Evolutionary conservation across 2,113 vertebrate species (phyloP), one percentile per base, ranked within the genome.

Genomic region (Coptodon bakossiorum): DNA sequence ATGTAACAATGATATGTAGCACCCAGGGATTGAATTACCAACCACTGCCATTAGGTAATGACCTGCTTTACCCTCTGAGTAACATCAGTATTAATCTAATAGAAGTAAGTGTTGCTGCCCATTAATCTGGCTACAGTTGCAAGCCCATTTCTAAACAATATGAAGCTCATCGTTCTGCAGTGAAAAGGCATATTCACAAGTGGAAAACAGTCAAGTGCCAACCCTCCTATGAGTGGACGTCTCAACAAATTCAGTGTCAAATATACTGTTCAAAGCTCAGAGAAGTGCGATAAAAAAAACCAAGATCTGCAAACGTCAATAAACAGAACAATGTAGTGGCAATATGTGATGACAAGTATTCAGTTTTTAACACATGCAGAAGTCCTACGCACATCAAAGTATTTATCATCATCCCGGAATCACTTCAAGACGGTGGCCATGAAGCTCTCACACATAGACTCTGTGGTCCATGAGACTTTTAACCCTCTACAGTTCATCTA

Each of bases 371-470:
- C 61, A 68, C 34, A 38, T 68, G 61, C 61, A 13, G 34, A 0
- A 68, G 61, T 38, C 34, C 19, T 22, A 13, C 1, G 3, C 19
- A 66, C 34, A 66, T 66, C 34, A 38, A 68, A 68, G 34, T 66
- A 36, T 66, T 66, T 36, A 36, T 66, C 31, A 7, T n/a, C 19
- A 68, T 68, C 19, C 2, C 1, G 19, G 34, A 38, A 38, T n/a
- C 61, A 22, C 34, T 22, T 36, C 34, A 38, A 38, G 61, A 34
- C 1, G 3, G 19, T 38, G 34, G 0, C 19, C 61, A 0, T 38
- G 34, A 0, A 22, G 61, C 8, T n/a, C 61, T 38, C 61, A 36
- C 17, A 63, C 59, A n/a, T 2, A 7, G 36, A 66, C 10, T 66
- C 6, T 66, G 59, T 63, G 31, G 31, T 63, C 31, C 59, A 31